A percentile compares a stretch with the other conserved stretches of the same genome.
phyloP scores from a whole-genome alignment of 2,113 vertebrate genomes.

The Pygoscelis antarcticus region DNA sequence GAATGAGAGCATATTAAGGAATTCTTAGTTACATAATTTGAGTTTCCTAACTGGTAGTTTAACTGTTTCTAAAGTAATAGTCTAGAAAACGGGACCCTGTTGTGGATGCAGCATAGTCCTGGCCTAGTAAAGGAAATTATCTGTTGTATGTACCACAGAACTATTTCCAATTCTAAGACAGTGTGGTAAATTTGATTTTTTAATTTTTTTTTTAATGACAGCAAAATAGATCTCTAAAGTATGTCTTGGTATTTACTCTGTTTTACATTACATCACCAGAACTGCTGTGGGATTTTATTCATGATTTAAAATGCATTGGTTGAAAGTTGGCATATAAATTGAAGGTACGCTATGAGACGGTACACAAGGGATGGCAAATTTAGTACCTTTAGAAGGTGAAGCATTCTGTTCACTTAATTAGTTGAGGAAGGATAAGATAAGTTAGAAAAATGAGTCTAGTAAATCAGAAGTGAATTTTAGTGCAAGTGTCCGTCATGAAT shows the following conservation, averaged over 20 bases:
- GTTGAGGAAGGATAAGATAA: constrained; percentile 3
- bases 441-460: constrained; percentile 15
- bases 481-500: constrained; percentile 24
- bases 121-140: neutral
- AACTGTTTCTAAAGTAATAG: neutral
- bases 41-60: neutral
- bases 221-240: neutral
- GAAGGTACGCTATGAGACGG: neutral
- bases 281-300: neutral
- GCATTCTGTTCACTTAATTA: constrained; percentile 34
- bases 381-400: constrained; percentile 24
- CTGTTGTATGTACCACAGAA: neutral
- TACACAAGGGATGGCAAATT: constrained; percentile 19
- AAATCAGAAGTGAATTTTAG: constrained; percentile 41
- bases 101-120: neutral
- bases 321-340: constrained; percentile 22
- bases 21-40: neutral
- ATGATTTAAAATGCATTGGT: neutral
- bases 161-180: neutral
- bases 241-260: neutral
- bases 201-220: neutral
- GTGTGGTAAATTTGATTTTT: neutral
- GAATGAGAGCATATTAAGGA: neutral
- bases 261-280: neutral
- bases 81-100: neutral